Base-by-base conservation (phyloP, 1,140 invertebrate genomes). In the Orchestia grillus region DNA sequence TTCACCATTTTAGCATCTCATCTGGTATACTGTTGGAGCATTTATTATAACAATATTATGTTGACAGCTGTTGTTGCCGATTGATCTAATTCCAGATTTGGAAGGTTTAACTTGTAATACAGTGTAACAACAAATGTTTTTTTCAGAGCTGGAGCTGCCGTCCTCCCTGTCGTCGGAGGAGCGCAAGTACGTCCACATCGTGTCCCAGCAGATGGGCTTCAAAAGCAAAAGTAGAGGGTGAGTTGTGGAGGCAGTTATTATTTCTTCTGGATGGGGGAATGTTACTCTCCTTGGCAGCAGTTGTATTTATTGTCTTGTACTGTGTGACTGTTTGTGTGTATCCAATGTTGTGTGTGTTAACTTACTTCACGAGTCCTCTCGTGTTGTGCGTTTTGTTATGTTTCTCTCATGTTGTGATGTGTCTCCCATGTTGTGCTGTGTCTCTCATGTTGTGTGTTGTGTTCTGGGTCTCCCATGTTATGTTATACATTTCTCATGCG, bases 201-300 rank as follows among this genome's bases (percentile, higher is more conserved):
- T 98, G 42, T 98, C 97, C 96, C 97, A 97, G 88, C 97, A 98
- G 96, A 97, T 98, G 96, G 98, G 98, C 0, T 97, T 99, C 0
- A 98, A 98, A 97, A 98, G 98, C 0, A 98, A 98, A 97, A 98
- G 98, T 97, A 97, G 98, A 97, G 98, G 98, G 98, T 98, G 97
- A 97, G 97, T 96, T 77, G 62, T 77, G 62, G 11, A 3, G 62
- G 62, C 28, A 1, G 62, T 36, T 77, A 28, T 36, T 8, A 36
- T 28, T 19, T 1, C 62, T 3, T 15, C 62, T 15, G 62, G 28
- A 28, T 23, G 62, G 28, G 62, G 36, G 62, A 77, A 77, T 36
- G 36, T 77, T 36, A 36, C 28, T 77, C 11, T 77, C 28, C 36
- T 77, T 19, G 11, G 62, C 28, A 19, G 62, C 28, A 15, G 11